Evolutionary conservation across 2,888 invertebrate species (phyloP), one percentile per base, ranked within the genome.

Genomic region (Phortica okadai): DNA sequence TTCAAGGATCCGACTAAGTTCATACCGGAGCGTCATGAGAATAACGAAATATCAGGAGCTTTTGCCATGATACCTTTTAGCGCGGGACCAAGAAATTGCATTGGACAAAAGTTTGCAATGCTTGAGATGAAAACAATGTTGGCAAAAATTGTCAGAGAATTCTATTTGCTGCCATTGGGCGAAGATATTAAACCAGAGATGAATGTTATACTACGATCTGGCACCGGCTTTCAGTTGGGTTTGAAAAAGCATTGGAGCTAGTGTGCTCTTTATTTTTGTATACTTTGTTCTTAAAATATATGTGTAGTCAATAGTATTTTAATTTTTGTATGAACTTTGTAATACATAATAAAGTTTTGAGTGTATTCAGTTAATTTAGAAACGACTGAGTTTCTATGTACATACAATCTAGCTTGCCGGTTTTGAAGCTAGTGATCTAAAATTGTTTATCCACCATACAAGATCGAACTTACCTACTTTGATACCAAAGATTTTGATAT

Each of bases 1-100:
- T 90, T 84, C 45, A 76, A 81, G 4, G 82, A 90, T 0, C 81
- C 88, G 0, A 11, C 78, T 0, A 74, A 75, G 11, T 90, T 90
- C 50, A 78, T 78, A 16, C 90, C 90, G 1, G 88, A 90, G 64
- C 84, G 90, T 0, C 85, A 86, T 76, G 77, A 79, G 42, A 45
- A 45, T 11, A 66, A 75, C 5, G 82, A 83, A 6, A 84, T 79
- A 4, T 21, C 42, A 0, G 74, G 82, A 11, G 81, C 83, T 6
- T 90, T 84, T 66, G 78, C 84, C 41, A 85, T 77, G 69, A 75
- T 89, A n/a, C 90, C 90, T 6, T 90, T 90, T 44, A 89, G 89
- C 64, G 90, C 90, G 4, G 90, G 90, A 11, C 93, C 94, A 0
- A 92, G 94, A 72, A 94, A 89, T 74, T 89, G 90, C 41, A 86